These are phyloP conservation scores for Mimas tiliae DNA, from an alignment of 2,888 invertebrate species.

Conservation along the genomic window DNA sequence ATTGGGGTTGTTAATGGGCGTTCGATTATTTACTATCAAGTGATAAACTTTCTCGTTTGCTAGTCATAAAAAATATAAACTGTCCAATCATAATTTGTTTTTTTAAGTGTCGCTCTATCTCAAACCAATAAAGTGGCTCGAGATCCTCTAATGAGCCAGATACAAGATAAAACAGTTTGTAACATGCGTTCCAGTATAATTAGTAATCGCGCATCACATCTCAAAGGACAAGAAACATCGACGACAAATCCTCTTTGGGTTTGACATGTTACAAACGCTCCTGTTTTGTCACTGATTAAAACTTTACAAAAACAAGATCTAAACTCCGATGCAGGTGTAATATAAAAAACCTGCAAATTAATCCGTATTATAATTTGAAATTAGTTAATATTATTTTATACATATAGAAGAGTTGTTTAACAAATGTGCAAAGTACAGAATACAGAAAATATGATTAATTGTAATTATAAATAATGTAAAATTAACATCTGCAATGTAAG, in stretches of 20 bases:
- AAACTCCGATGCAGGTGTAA: not conserved
- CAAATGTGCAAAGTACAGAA: no score
- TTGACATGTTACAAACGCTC: constrained; percentile 69
- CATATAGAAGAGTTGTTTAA: no score
- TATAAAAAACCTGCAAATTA: not conserved
- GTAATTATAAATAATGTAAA: no score
- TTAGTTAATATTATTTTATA: no score
- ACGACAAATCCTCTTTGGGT: constrained; percentile 72
- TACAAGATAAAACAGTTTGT: constrained; percentile 71
- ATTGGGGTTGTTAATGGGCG: no score
- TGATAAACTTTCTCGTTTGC: no score
- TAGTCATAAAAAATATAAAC: not conserved
- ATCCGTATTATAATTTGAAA: no score
- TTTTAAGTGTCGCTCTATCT: not conserved
- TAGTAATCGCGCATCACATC: constrained; percentile 80
- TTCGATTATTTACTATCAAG: no score
- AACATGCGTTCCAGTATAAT: constrained; percentile 82
- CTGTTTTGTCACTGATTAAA: constrained; percentile 27
- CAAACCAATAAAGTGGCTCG: constrained; percentile 58
- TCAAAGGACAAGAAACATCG: constrained; percentile 65
- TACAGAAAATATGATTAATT: no score
- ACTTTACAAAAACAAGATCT: not conserved
- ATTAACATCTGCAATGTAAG: no score
- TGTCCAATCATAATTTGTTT: not conserved
- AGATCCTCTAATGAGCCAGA: constrained; percentile 65